Evolutionary conservation across 2,888 invertebrate species (phyloP), one percentile per base, ranked within the genome.

Genomic region (Watsonalla cultraria): DNA sequence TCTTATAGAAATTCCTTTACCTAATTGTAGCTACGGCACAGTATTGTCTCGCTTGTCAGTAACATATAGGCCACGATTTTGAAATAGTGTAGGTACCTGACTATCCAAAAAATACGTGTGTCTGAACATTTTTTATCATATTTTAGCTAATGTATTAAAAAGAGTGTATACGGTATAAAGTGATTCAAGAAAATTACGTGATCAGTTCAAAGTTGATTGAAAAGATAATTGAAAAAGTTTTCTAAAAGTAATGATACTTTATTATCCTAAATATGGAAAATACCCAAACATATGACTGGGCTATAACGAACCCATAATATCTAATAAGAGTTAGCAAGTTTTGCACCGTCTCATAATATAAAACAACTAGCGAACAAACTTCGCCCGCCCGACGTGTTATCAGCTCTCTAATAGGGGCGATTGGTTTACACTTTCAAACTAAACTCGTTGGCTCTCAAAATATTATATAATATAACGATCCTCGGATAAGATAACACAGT

Each of bases 401-500:
- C 84, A 72, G 73, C 61, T 61, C 54, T 65, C 68, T 82, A 84
- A 82, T 78, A 72, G 76, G 74, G 67, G 61, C 74, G 79, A 86
- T 85, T 67, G 78, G 78, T 79, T 82, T 70, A 70, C 72, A 76
- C 67, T 74, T 73, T 60, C 64, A 67, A 82, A 85, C 83, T 83
- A 80, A 80, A 81, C 72, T 78, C 78, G 76, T 80, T 82, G 71
- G 66, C 58, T 78, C 78, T 79, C 80, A 72, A 83, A 82, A 78
- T 77, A 79, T 77, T 72, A 78, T 68, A 68, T 71, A 70, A 78
- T 68, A 68, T 71, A 71, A 68, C 70, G 68, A 71, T 65, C 62
- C 56, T 62, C 61, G 61, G 57, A 77, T 74, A 72, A 80, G 84
- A 86, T 86, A 85, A 80, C 72, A 65, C 62, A 62, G 71, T 79